A percentile compares a stretch with the other conserved stretches of the same genome.
Conservation (phyloP, 1,140 invertebrate genomes). For the Aethina tumida region DNA sequence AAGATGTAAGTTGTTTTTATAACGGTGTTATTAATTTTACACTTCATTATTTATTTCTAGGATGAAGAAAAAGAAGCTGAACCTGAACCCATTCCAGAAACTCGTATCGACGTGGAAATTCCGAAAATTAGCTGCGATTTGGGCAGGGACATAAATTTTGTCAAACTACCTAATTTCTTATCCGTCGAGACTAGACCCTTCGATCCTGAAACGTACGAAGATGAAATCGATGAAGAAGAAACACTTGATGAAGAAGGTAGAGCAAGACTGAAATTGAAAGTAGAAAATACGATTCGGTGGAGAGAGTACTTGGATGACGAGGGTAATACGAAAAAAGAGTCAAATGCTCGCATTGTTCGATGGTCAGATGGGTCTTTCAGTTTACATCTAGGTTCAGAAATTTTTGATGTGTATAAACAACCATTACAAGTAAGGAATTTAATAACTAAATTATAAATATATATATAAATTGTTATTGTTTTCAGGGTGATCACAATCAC, state of each 20-base stretch:
- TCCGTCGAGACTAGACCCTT: slow-evolving; percentile 90
- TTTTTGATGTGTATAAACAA: slow-evolving; percentile 96
- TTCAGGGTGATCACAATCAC: slow-evolving; percentile 86
- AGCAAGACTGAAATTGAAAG: slow-evolving; percentile 82
- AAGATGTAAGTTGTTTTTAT: slow-evolving; percentile 10
- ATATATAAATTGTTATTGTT: slow-evolving; percentile 13
- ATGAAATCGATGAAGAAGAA: slow-evolving; percentile 98
- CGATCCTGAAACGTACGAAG: slow-evolving; percentile 91
- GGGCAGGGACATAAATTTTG: slow-evolving; percentile 87
- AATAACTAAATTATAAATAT: too few relatives aligned
- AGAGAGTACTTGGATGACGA: slow-evolving; percentile 76
- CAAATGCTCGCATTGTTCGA: slow-evolving; percentile 88
- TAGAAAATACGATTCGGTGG: slow-evolving; percentile 98
- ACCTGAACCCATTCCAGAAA: slow-evolving; percentile 75
- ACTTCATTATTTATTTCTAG: slow-evolving; percentile 19
- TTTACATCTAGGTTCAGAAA: slow-evolving; percentile 92
- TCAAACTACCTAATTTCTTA: slow-evolving; percentile 88
- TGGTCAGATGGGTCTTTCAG: slow-evolving; percentile 99
- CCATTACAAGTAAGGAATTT: slow-evolving; percentile 56
- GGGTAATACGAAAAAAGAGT: slow-evolving; percentile 77
- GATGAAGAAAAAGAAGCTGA: slow-evolving; percentile 60
- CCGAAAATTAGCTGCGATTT: slow-evolving; percentile 89
- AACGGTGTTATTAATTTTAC: slow-evolving; percentile 5
- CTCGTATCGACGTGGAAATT: slow-evolving; percentile 92
- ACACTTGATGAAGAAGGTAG: slow-evolving; percentile 95